A percentile compares a stretch with the other conserved stretches of the same genome.
phyloP scores from a whole-genome alignment of 2,888 invertebrate genomes.

The Parnassius mnemosyne region DNA sequence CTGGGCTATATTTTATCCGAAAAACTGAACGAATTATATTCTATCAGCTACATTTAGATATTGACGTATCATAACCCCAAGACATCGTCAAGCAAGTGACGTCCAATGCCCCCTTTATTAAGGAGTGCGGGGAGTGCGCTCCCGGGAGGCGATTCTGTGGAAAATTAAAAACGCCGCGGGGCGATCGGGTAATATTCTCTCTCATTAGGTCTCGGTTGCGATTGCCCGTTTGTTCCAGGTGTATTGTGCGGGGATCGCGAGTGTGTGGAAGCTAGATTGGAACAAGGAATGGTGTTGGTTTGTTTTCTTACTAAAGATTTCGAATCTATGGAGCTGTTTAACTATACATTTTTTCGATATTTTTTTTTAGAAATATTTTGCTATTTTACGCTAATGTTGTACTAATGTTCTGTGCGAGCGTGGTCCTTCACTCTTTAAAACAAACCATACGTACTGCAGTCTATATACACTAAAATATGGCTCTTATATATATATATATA shows the following conservation, averaged over 20 bases:
- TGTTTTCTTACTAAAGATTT: conserved; percentile 17
- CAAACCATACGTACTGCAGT: too few species aligned
- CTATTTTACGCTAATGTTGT: too few species aligned
- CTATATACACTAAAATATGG: too few species aligned
- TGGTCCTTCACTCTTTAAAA: too few species aligned
- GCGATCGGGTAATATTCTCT: conserved; percentile 70
- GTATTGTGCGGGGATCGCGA: conserved; percentile 40
- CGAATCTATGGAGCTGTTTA: neutral
- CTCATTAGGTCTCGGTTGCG: conserved; percentile 59
- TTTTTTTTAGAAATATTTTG: too few species aligned
- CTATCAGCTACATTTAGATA: neutral
- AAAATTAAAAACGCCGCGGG: conserved; percentile 78
- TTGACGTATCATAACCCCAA: conserved; percentile 4
- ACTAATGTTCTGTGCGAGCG: too few species aligned
- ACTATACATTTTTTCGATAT: conserved; percentile 2
- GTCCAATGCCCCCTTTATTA: conserved; percentile 24
- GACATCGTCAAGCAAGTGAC: conserved; percentile 18
- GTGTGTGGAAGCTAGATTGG: conserved; percentile 22
- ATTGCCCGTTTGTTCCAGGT: conserved; percentile 63
- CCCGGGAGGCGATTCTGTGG: conserved; percentile 66
- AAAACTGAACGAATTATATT: too few species aligned
- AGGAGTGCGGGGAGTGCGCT: conserved; percentile 26
- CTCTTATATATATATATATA: too few species aligned
- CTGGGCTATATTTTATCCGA: too few species aligned
- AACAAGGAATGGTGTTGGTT: conserved; percentile 11